Percentiles rank a stretch among this genome's conserved stretches.
Conservation (phyloP, 2,888 invertebrate genomes). For the Lamproptera curius region DNA sequence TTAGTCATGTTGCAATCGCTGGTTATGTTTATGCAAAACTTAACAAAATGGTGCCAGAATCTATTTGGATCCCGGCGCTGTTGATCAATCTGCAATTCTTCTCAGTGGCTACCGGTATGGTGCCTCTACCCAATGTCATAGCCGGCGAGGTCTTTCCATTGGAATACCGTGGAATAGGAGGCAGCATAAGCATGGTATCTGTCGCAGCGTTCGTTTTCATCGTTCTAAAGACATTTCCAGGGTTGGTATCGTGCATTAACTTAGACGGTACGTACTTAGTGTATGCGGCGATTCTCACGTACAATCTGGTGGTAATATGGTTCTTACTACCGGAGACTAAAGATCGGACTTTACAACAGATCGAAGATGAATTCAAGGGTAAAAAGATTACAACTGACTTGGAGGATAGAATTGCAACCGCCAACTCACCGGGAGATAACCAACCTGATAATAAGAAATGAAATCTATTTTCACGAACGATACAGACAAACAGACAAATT, state of each 20-base stretch:
- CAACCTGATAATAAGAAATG: conserved; percentile 4
- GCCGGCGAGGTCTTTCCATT: conserved; percentile 83
- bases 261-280: conserved; percentile 75
- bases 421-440: not conserved
- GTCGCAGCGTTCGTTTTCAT: conserved; percentile 78
- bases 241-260: conserved; percentile 65
- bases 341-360: conserved; percentile 80
- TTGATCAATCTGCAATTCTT: conserved; percentile 73
- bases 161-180: conserved; percentile 77
- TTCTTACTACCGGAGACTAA: conserved; percentile 81
- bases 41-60: conserved; percentile 35
- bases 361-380: conserved; percentile 74
- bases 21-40: conserved; percentile 48
- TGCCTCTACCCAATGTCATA: conserved; percentile 83
- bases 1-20: conserved; percentile 73
- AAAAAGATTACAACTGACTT: not conserved
- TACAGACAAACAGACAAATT: not conserved
- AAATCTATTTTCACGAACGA: conserved; percentile 7
- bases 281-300: conserved; percentile 71
- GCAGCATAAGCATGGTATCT: conserved; percentile 77
- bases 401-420: too few species aligned
- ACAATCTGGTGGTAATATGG: conserved; percentile 72
- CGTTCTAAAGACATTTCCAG: conserved; percentile 79
- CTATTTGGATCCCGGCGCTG: conserved; percentile 61
- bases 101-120: conserved; percentile 76